These are phyloP conservation scores for Cordilura impudica DNA, from an alignment of 2,888 invertebrate genomes.

Conservation along the genomic window DNA sequence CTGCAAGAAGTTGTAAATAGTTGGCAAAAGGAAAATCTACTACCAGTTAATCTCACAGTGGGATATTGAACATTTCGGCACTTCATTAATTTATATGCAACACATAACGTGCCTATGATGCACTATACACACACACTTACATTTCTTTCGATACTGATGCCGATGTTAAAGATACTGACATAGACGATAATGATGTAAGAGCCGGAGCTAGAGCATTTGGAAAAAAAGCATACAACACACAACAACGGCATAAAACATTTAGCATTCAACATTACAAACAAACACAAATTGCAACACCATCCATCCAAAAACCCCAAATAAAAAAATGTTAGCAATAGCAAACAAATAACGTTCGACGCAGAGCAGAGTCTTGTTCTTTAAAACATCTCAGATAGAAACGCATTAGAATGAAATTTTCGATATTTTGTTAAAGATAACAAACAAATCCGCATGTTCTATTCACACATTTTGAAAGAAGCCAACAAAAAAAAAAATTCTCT, in stretches of 20 bases:
- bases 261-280: conserved; percentile 3
- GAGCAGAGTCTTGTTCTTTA: conserved; percentile 35
- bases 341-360: conserved; percentile 38
- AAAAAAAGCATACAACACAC: conserved; percentile 10
- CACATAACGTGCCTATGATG: conserved; percentile 45
- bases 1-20: conserved; percentile 39
- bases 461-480: conserved; percentile 5
- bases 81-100: conserved; percentile 63
- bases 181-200: conserved; percentile 50
- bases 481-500: too few species aligned
- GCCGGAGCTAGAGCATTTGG: conserved; percentile 29
- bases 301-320: neutral
- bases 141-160: conserved; percentile 21
- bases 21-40: conserved; percentile 52
- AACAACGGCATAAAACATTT: conserved; percentile 7
- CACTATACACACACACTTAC: conserved; percentile 27
- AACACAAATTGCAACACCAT: conserved; percentile 58
- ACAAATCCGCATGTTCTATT: conserved; percentile 52
- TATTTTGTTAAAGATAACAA: conserved; percentile 55
- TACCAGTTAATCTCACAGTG: conserved; percentile 62
- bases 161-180: conserved; percentile 27
- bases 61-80: conserved; percentile 62
- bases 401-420: conserved; percentile 60
- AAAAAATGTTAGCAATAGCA: conserved; percentile 27
- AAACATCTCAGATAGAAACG: conserved; percentile 55